Conservation (phyloP, 2,113 vertebrate genomes). For the Potamarius usumacintae region DNA sequence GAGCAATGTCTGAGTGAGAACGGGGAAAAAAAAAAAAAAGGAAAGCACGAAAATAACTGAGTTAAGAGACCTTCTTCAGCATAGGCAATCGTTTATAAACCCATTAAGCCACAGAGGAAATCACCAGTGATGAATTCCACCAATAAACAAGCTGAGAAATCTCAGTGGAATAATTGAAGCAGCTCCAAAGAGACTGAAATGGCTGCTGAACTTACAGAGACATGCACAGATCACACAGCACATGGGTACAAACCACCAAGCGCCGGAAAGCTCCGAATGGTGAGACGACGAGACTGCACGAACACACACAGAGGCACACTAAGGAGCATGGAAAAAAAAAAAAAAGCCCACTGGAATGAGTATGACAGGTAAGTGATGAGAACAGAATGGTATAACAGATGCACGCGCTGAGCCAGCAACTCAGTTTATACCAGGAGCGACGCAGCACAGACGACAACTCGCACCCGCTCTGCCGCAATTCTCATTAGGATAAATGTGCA, state of each 20-base stretch:
- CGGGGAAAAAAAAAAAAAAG: not conserved
- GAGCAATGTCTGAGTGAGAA: conserved; percentile 47
- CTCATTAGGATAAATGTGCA: not conserved
- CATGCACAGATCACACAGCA: not conserved
- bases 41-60: not conserved
- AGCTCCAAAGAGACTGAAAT: conserved; percentile 15
- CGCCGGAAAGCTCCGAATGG: not conserved
- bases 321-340: not conserved
- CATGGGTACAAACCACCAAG: not conserved
- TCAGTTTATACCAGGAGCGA: not conserved
- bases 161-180: conserved; percentile 28
- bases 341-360: conserved; percentile 17
- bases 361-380: conserved; percentile 35
- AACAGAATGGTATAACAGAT: conserved; percentile 37
- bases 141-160: conserved; percentile 27
- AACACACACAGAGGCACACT: not conserved
- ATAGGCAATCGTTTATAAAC: conserved; percentile 39
- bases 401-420: not conserved
- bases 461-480: not conserved
- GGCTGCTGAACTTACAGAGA: conserved; percentile 1
- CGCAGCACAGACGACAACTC: not conserved
- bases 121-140: conserved; percentile 21
- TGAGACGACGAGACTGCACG: not conserved
- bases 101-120: conserved; percentile 40
- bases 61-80: conserved; percentile 41